Evolutionary conservation across 2,113 vertebrate genomes (phyloP), one percentile per base, ranked within the genome.

Genomic region (Calyptomena viridis): DNA sequence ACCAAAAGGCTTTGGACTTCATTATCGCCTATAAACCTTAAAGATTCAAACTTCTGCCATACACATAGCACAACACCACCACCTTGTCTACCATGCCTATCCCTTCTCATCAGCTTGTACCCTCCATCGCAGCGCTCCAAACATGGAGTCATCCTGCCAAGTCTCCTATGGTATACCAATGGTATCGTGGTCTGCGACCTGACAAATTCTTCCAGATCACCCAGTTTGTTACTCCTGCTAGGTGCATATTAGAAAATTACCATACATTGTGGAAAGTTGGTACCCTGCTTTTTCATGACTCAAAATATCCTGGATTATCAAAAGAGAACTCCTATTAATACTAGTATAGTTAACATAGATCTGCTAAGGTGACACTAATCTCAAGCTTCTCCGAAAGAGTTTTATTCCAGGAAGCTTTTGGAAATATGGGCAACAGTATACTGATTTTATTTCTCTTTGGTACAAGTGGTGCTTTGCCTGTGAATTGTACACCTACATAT

Each of bases 341-440:
- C 23, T 39, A 12, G 17, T 22, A 31, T 19, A 21, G 8, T 62
- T 84, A 24, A 37, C 37, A 83, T 12, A 53, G n/a, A 50, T 86
- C 87, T 90, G 7, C 53, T 89, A 76, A 33, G 59, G 20, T 30
- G 66, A 94, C 76, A 58, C 46, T 71, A 44, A 55, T 84, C 75
- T 94, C 28, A 92, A 42, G 73, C 40, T 75, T 96, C 85, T n/a
- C n/a, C n/a, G n/a, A n/a, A n/a, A n/a, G n/a, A 77, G 30, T 75
- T 97, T 66, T 93, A 24, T 93, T 97, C 59, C 60, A 94, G 91
- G 91, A 94, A 74, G 68, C 42, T 50, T 87, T 94, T 60, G 94
- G 64, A 93, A 97, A 87, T 83, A 95, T 94, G 92, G 97, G 93
- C 50, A 91, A 75, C 63, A 52, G 92, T 68, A 52, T 96, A 31